Conservation (phyloP, 2,888 invertebrate genomes). For the Melinopterus prodromus region DNA sequence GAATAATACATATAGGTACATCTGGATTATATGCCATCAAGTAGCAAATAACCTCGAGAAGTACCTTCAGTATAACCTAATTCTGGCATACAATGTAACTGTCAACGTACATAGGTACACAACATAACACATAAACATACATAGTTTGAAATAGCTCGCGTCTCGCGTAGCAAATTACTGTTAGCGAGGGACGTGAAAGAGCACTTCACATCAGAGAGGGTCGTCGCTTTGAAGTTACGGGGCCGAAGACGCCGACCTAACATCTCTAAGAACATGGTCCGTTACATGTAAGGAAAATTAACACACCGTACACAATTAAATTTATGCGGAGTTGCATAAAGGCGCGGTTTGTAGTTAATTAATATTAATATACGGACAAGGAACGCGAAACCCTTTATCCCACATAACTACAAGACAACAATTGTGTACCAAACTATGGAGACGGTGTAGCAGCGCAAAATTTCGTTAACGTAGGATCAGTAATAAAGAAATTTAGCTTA, state of each 20-base stretch:
- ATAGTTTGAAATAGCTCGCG: neutral
- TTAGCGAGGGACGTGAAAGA: constrained; percentile 37
- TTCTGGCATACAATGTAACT: neutral
- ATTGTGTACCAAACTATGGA: neutral
- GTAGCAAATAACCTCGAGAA: neutral
- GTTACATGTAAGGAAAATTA: constrained; percentile 40
- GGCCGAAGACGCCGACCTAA: constrained; percentile 39
- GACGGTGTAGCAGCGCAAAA: neutral
- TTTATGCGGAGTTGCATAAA: neutral
- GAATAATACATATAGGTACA: constrained; percentile 6
- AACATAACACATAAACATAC: neutral
- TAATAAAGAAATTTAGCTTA: neutral
- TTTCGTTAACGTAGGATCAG: neutral
- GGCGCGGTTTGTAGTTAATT: constrained; percentile 21
- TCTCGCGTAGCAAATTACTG: constrained; percentile 13
- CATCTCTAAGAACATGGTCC: constrained; percentile 39
- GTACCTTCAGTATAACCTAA: neutral
- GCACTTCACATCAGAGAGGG: constrained; percentile 40
- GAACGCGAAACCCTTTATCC: neutral
- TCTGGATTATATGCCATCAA: neutral
- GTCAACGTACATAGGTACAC: neutral
- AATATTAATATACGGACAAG: constrained; percentile 21
- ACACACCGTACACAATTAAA: constrained; percentile 33
- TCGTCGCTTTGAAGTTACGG: constrained; percentile 41
- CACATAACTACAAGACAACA: neutral